These are phyloP conservation scores for Ctenicera cuprea DNA, from an alignment of 2,888 invertebrate species.

Conservation along the genomic window DNA sequence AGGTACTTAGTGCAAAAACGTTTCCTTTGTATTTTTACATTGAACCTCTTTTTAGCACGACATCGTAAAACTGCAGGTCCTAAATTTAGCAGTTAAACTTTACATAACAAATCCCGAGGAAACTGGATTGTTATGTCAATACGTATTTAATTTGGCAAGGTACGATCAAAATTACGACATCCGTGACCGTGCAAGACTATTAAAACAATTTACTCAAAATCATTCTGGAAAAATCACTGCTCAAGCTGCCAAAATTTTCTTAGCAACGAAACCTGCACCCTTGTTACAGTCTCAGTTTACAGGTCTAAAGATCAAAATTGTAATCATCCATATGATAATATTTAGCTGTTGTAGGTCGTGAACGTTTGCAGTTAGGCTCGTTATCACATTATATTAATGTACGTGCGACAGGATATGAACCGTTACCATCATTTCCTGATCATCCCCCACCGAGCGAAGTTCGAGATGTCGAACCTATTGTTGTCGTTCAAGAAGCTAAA, in stretches of 20 bases:
- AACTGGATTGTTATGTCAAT: constrained; percentile 91
- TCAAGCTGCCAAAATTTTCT: constrained; percentile 88
- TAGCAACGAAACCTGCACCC: constrained; percentile 96
- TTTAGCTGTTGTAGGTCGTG: constrained; percentile 75
- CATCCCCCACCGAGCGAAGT: constrained; percentile 84
- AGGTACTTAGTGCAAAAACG: constrained; percentile 73
- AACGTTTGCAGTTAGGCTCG: constrained; percentile 94
- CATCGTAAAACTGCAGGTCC: constrained; percentile 95
- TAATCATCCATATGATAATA: background rate
- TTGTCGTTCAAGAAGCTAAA: constrained; percentile 65
- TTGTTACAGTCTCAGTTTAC: constrained; percentile 89
- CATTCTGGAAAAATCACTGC: constrained; percentile 73
- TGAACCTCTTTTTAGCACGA: constrained; percentile 80
- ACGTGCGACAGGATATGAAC: constrained; percentile 90
- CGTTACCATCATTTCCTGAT: constrained; percentile 89
- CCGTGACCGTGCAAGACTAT: constrained; percentile 93
- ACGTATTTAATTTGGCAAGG: constrained; percentile 94
- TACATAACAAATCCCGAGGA: constrained; percentile 91
- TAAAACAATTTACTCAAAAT: constrained; percentile 87
- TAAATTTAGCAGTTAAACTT: constrained; percentile 96
- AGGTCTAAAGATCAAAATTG: constrained; percentile 71
- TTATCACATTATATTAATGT: constrained; percentile 95
- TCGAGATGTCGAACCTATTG: constrained; percentile 81
- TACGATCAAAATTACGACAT: constrained; percentile 99
- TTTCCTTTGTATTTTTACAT: constrained; percentile 8